Base-by-base conservation (phyloP, 2,888 invertebrate species). In the Lithophane leautieri region DNA sequence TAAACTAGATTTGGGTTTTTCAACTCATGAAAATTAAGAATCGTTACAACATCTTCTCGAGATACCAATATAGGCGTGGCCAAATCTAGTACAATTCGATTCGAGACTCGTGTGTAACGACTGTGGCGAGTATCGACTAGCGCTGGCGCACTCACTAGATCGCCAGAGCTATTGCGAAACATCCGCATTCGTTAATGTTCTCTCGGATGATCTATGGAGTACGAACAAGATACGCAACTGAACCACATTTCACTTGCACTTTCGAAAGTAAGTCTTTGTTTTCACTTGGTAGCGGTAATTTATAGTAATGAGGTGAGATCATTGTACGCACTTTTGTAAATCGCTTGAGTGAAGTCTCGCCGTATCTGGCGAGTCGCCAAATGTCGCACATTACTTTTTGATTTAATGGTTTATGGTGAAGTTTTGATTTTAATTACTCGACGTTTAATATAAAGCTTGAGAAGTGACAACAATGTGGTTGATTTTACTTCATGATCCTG, bases 191-290 rank as follows among this genome's bases (percentile, higher is more conserved):
- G 88, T 91, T 90, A 91, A 90, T 90, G 89, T 88, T 89, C 88
- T 90, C 86, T 83, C 85, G 88, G 92, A 92, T 93, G 91, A 92
- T 93, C 92, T 92, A 93, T 92, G 89, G 88, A 89, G 86, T 89
- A 83, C 87, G 85, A 86, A 88, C 89, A 75, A 90, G 86, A 85
- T 79, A 85, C 90, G 83, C 89, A 90, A 86, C 87, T 83, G 89
- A 91, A 90, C 90, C 89, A 93, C 92, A 93, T 93, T 93, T 93
- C 91, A 92, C 93, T 91, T 92, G 92, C 93, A 92, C 92, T 93
- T 93, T 95, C 94, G 96, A 95, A 95, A 96, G 95, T 86, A 92
- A 94, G 87, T 93, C 94, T 95, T 96, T 95, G 95, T 95, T 95
- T 95, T 95, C 95, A 94, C 95, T 95, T 87, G 86, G 90, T 87